phyloP scores from a whole-genome alignment of 2,113 vertebrate species.

The Ceyx margarethae region DNA sequence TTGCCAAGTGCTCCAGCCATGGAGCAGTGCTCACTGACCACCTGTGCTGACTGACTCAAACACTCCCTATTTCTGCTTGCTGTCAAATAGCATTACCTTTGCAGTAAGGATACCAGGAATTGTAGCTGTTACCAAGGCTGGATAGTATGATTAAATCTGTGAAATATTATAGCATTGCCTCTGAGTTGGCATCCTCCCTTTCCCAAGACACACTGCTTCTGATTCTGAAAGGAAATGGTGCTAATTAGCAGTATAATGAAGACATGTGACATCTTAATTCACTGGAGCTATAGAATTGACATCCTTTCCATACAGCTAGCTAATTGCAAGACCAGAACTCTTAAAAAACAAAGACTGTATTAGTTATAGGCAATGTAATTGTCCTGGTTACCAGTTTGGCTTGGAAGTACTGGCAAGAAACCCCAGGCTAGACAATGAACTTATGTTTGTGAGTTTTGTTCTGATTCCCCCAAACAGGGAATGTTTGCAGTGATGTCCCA shows the following conservation, averaged over 20 bases:
- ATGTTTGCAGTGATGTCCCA: not conserved
- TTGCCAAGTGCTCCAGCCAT: not conserved
- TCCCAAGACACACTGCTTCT: not conserved
- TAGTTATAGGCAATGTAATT: not conserved
- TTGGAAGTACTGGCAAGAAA: not conserved
- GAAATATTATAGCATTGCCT: not conserved
- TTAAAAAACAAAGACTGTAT: not conserved
- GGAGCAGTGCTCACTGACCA: not conserved
- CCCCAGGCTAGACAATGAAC: not conserved
- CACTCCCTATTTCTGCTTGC: not conserved
- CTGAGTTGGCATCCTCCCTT: not conserved
- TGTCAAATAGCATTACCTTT: not conserved
- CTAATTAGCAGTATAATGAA: conserved; percentile 25
- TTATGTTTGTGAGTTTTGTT: not conserved
- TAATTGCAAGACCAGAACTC: not conserved
- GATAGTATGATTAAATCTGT: not conserved
- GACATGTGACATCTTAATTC: not conserved
- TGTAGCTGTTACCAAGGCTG: not conserved
- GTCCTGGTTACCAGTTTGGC: not conserved
- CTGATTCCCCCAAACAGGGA: not conserved
- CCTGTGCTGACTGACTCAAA: not conserved
- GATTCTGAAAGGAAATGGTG: not conserved
- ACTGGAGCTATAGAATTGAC: not conserved
- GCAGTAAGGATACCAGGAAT: not conserved
- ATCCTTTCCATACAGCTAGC: not conserved